These are phyloP conservation scores for Nycticorax nycticorax DNA, from an alignment of 2,113 vertebrate species.

Conservation along the genomic window DNA sequence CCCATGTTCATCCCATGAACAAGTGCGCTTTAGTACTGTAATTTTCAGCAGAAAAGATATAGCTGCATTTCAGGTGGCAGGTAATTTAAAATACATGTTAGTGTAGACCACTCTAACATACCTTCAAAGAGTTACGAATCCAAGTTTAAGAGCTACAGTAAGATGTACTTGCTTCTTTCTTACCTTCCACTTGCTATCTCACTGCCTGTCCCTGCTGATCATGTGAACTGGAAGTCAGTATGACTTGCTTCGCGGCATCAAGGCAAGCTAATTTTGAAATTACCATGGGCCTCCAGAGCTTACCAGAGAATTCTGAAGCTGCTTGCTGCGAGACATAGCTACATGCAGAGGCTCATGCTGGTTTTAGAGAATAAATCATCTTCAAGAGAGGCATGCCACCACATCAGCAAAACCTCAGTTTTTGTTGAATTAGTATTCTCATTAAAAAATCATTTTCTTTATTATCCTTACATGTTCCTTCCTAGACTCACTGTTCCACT, in stretches of 20 bases:
- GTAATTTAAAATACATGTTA: neutral
- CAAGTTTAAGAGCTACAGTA: neutral
- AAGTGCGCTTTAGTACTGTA: neutral
- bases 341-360: conserved; percentile 57
- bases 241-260: conserved; percentile 31
- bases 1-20: neutral
- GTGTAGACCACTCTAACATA: neutral
- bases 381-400: conserved; percentile 34
- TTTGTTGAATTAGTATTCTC: conserved; percentile 42
- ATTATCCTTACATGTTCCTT: neutral
- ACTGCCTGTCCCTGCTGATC: conserved; percentile 4
- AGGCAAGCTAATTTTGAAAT: conserved; percentile 62
- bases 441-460: conserved; percentile 28
- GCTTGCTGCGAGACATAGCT: conserved; percentile 60
- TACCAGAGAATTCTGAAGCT: conserved; percentile 52
- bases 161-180: neutral
- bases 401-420: conserved; percentile 37
- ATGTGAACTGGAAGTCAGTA: conserved; percentile 12
- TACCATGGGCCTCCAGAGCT: conserved; percentile 16
- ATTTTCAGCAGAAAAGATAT: neutral
- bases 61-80: neutral
- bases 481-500: neutral
- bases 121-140: neutral
- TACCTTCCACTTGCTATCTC: neutral
- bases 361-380: conserved; percentile 56